These are phyloP conservation scores for Aphidius colemani DNA, from an alignment of 2,888 invertebrate species.

Conservation along the genomic window DNA sequence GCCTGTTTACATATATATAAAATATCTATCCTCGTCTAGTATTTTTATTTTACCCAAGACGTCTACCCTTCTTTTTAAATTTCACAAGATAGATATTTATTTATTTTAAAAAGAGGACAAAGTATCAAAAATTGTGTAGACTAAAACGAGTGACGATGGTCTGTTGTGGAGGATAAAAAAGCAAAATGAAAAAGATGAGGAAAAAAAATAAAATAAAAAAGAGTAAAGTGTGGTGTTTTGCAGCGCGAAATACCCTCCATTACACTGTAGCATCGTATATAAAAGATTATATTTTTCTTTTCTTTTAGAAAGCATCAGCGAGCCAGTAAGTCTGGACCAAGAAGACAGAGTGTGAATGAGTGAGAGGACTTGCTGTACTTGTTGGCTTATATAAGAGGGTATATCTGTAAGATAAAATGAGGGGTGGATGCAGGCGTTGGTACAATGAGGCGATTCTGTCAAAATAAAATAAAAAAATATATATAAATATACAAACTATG, in stretches of 20 bases:
- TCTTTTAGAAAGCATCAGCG: conserved; percentile 36
- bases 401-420: conserved; percentile 20
- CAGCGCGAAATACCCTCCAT: conserved; percentile 57
- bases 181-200: conserved; percentile 28
- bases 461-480: neutral
- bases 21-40: neutral
- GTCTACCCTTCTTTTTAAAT: neutral
- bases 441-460: conserved; percentile 8
- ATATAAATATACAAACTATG: neutral
- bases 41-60: conserved; percentile 4
- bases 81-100: conserved; percentile 48
- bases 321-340: conserved; percentile 34
- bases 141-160: conserved; percentile 27
- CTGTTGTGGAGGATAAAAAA: conserved; percentile 27
- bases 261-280: conserved; percentile 52
- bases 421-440: conserved; percentile 20
- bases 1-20: neutral
- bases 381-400: conserved; percentile 5
- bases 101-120: conserved; percentile 42
- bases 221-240: conserved; percentile 50
- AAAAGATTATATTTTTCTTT: conserved; percentile 54
- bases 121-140: conserved; percentile 29
- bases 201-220: conserved; percentile 33
- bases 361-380: conserved; percentile 5
- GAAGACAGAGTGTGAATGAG: conserved; percentile 21